Evolutionary conservation across 2,797 vertebrate species (phyloP).

Genomic region (Dermochelys coriacea): DNA sequence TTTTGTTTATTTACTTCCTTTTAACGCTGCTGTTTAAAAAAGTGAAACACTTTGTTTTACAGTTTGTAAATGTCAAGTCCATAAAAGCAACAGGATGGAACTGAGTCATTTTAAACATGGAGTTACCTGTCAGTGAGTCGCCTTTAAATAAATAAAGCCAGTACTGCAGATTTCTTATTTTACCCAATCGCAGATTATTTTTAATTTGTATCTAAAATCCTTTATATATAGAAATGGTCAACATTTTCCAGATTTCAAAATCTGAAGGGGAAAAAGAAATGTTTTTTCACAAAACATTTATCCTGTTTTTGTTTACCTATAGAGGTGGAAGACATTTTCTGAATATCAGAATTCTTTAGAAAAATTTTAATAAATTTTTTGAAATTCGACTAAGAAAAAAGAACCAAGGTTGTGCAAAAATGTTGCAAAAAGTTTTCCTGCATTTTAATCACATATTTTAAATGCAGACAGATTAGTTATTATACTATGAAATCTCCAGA

Average conservation of each 20-base stretch:
- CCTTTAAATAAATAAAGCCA: neutral
- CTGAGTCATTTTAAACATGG: constrained; percentile 4
- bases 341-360: neutral
- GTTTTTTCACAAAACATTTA: neutral
- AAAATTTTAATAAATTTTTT: neutral
- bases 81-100: neutral
- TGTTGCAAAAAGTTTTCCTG: neutral
- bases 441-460: neutral
- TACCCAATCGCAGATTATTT: neutral
- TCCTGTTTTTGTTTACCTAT: neutral
- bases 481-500: neutral
- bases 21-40: constrained; percentile 50
- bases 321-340: neutral
- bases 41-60: constrained; percentile 36
- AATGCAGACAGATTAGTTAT: neutral
- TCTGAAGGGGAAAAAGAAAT: neutral
- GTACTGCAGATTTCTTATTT: constrained; percentile 32
- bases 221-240: neutral
- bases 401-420: neutral
- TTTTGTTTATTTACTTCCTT: constrained; percentile 49
- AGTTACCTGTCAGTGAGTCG: constrained; percentile 7
- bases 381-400: neutral
- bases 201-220: neutral
- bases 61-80: constrained; percentile 29
- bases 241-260: constrained; percentile 6